Evolutionary conservation across 1,140 invertebrate species (phyloP).

Genomic region (Drosophila pseudoobscura): DNA sequence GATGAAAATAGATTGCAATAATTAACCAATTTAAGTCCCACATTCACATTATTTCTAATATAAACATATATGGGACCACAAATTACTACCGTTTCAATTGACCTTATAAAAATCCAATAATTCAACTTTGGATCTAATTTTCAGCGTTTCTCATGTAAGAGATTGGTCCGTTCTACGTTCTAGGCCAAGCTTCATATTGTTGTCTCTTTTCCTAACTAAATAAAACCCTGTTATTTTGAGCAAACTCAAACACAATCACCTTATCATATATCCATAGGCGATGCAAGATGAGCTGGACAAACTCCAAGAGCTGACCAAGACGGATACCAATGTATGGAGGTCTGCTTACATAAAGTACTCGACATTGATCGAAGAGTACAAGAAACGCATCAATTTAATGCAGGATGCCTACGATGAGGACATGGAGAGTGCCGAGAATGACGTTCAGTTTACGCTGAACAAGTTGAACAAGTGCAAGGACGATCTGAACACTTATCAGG

Average conservation of each 20-base stretch:
- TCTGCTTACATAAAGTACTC: conserved; percentile 2
- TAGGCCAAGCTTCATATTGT: too few species aligned
- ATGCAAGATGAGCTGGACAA: conserved; percentile 28
- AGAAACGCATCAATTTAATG: conserved; percentile 5
- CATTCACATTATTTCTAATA: too few species aligned
- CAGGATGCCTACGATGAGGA: conserved; percentile 36
- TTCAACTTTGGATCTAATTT: too few species aligned
- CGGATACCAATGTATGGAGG: conserved; percentile 17
- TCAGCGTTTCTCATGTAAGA: too few species aligned
- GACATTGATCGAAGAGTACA: conserved; percentile 18
- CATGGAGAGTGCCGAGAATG: conserved; percentile 20
- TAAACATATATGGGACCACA: too few species aligned
- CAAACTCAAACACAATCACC: neutral
- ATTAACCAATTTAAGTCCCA: too few species aligned
- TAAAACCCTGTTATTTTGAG: too few species aligned
- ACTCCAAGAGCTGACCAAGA: neutral
- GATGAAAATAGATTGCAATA: too few species aligned
- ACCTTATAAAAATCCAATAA: too few species aligned
- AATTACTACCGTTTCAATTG: too few species aligned
- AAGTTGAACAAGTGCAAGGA: conserved; percentile 45
- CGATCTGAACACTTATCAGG: conserved; percentile 22
- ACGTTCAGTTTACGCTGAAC: conserved; percentile 13
- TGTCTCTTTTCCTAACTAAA: too few species aligned
- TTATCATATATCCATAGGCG: neutral
- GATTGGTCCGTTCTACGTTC: too few species aligned